Base-by-base conservation (phyloP, 1,140 invertebrate genomes). In the Monochamus saltuarius region DNA sequence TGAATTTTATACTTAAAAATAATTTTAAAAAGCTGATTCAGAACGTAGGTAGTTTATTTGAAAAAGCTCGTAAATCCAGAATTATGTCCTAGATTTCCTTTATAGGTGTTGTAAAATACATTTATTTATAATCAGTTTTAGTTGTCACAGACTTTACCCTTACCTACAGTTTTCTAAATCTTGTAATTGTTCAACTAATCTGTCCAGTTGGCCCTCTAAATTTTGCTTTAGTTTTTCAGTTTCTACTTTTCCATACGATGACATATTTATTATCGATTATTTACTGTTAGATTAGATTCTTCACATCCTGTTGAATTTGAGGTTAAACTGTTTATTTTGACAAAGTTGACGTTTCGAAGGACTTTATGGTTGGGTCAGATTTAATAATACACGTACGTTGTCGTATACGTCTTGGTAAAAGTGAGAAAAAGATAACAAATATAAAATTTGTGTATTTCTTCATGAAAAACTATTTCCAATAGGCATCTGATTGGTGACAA, bases 131-230 rank as follows among this genome's bases (percentile, higher is more conserved):
- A n/a, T n/a, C n/a, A n/a, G n/a, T n/a, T n/a, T n/a, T n/a, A n/a
- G 2, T 29, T 29, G 22, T 29, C 6, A 29, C 22, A 6, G 22
- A 29, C 22, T 29, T 29, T 29, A 6, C 22, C 22, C 76, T 74
- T 79, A 89, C 89, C 82, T 87, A 80, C 81, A 84, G 67, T 87
- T 83, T 71, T 92, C 89, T 53, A 92, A 78, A 76, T 91, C 89
- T 40, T 82, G 76, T 19, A 91, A 73, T 71, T 92, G 88, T 66
- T 87, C 83, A 10, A 90, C 79, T 40, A 91, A 73, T 58, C 89
- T 75, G 61, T 90, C 86, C 13, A 91, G 68, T 71, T 91, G 89
- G 70, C 85, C 83, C 73, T 89, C 84, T 13, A 91, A 67, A 78
- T 91, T 91, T 65, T 85, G 77, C 64, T 80, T 82, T 13, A 92